Evolutionary conservation across 2,113 vertebrate species (phyloP).

Genomic region (Phalacrocorax brasilianus): DNA sequence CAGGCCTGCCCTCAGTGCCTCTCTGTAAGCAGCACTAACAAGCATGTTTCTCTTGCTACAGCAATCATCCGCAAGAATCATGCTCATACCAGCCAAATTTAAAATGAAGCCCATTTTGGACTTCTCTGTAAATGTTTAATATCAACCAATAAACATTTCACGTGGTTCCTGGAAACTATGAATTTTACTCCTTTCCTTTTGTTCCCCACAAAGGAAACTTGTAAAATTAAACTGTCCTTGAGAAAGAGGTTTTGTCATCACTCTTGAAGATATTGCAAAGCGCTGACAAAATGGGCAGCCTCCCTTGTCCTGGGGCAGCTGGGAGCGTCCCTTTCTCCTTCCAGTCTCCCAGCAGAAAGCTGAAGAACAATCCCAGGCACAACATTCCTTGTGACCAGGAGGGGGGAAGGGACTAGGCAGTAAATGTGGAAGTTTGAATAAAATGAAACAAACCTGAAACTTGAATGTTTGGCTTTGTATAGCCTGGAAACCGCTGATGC

Average conservation of each 20-base stretch:
- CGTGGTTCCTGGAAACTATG: background rate
- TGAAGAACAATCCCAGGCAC: background rate
- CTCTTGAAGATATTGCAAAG: background rate
- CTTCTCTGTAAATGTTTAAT: background rate
- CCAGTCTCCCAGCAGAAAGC: background rate
- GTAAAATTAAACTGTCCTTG: background rate
- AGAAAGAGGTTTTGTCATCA: background rate
- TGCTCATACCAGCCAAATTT: background rate
- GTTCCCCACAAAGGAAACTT: background rate
- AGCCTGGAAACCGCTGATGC: background rate
- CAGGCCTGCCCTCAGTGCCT: background rate
- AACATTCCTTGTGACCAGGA: background rate
- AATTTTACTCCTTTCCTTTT: background rate
- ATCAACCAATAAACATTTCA: background rate
- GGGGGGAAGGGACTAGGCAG: background rate
- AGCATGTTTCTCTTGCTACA: constrained; percentile 46
- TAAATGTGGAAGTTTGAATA: background rate
- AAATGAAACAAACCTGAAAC: background rate
- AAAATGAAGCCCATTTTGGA: background rate
- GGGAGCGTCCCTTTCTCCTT: background rate
- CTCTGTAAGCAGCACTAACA: background rate
- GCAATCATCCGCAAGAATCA: background rate
- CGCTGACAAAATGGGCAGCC: rapidly evolving
- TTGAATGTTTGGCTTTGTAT: background rate
- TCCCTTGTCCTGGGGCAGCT: background rate